A percentile compares a stretch with the other conserved stretches of the same genome.
Conservation (phyloP, 2,888 invertebrate genomes). For the Harpalus rufipes region DNA sequence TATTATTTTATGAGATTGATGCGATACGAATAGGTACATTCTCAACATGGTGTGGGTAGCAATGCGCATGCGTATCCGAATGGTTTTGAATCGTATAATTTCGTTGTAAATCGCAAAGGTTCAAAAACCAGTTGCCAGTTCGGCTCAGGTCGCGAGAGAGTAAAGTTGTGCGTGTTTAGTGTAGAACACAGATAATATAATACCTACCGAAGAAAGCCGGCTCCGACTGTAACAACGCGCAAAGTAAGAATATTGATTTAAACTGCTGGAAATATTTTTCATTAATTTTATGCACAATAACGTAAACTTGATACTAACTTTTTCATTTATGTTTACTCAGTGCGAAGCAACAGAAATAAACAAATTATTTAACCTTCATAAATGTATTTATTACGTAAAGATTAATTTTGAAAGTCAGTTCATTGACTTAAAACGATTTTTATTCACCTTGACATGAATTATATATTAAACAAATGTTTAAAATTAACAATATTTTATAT, state of each 20-base stretch:
- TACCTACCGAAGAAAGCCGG: too few species aligned
- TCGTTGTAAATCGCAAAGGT: constrained; percentile 40
- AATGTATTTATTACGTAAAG: constrained; percentile 53
- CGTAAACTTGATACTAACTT: neutral
- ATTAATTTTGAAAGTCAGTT: constrained; percentile 57
- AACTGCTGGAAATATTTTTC: constrained; percentile 14
- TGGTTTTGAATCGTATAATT: constrained; percentile 21
- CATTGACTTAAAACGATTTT: constrained; percentile 54
- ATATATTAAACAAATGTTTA: constrained; percentile 36
- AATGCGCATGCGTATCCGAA: neutral
- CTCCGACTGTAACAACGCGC: constrained; percentile 42
- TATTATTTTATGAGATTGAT: too few species aligned
- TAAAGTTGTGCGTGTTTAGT: constrained; percentile 45
- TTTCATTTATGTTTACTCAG: neutral
- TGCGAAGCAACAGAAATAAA: neutral
- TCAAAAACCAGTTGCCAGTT: constrained; percentile 12
- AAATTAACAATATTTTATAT: neutral
- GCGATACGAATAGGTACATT: neutral
- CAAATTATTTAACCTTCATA: constrained; percentile 46
- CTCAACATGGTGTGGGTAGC: neutral
- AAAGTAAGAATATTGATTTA: constrained; percentile 60
- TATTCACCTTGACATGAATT: constrained; percentile 44
- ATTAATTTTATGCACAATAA: constrained; percentile 14
- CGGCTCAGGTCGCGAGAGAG: constrained; percentile 31
- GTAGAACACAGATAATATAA: too few species aligned